Percentiles rank a stretch among this genome's conserved stretches.
Evolutionary conservation across 1,140 invertebrate genomes (phyloP).

Genomic region (Pogonomyrmex californicus): DNA sequence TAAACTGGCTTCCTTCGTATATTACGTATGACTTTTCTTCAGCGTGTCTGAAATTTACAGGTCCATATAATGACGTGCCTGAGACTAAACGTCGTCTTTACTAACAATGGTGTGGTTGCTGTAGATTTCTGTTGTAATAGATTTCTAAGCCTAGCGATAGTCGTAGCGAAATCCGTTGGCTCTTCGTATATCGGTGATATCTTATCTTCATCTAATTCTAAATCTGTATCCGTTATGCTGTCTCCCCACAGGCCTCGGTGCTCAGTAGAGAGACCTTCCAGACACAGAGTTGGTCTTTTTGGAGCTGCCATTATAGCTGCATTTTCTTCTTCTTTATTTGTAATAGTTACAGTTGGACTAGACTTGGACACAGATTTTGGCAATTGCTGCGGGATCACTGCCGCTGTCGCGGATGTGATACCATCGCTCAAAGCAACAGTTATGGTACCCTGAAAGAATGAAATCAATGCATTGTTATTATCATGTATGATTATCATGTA

Average conservation of each 20-base stretch:
- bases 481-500: background rate
- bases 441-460: constrained; percentile 71
- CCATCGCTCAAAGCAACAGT: constrained; percentile 79
- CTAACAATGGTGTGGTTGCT: constrained; percentile 84
- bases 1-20: constrained; percentile 81
- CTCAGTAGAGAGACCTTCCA: constrained; percentile 79
- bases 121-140: constrained; percentile 89
- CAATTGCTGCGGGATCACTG: constrained; percentile 79
- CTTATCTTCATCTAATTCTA: constrained; percentile 80
- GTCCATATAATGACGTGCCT: background rate
- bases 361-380: constrained; percentile 71
- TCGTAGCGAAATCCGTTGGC: constrained; percentile 90
- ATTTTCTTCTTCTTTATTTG: constrained; percentile 26
- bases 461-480: background rate
- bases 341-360: constrained; percentile 43
- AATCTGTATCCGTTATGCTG: constrained; percentile 76
- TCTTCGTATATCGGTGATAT: constrained; percentile 90
- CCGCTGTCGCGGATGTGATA: constrained; percentile 81
- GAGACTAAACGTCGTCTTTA: constrained; percentile 9
- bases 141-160: constrained; percentile 90
- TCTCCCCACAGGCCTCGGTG: constrained; percentile 83
- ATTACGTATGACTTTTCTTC: constrained; percentile 83
- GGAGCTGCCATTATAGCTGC: constrained; percentile 28
- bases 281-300: constrained; percentile 72
- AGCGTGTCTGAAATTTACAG: constrained; percentile 73